Evolutionary conservation across 2,113 vertebrate species (phyloP).

Genomic region (Pteronura brasiliensis): DNA sequence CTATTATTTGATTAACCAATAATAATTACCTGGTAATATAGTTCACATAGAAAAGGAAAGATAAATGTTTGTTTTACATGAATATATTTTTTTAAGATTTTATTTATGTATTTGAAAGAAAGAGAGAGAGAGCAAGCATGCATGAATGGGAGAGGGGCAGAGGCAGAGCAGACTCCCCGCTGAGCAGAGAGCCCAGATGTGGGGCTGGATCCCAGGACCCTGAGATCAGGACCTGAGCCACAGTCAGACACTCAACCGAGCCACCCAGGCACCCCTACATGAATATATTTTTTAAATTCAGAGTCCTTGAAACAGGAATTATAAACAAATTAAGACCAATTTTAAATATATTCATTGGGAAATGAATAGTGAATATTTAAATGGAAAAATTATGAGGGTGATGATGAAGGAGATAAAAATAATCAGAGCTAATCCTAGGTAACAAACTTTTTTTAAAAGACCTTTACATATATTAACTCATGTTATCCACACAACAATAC

Average conservation of each 20-base stretch:
- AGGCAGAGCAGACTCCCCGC: too few species aligned
- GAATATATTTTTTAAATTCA: not conserved
- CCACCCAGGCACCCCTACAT: too few species aligned
- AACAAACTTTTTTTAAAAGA: not conserved
- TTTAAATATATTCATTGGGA: not conserved
- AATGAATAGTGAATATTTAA: not conserved
- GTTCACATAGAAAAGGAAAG: not conserved
- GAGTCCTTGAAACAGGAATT: not conserved
- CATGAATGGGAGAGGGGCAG: too few species aligned
- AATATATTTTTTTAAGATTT: not conserved
- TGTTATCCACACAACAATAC: not conserved
- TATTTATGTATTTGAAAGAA: too few species aligned
- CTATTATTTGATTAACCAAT: not conserved
- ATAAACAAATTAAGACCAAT: not conserved
- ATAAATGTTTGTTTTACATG: not conserved
- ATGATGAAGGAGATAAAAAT: not conserved
- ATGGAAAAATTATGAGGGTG: not conserved
- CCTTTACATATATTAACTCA: not conserved
- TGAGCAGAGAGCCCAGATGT: too few species aligned
- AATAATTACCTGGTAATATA: not conserved
- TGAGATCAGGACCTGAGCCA: too few species aligned
- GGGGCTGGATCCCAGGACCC: too few species aligned
- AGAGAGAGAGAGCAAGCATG: too few species aligned
- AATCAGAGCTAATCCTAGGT: not conserved
- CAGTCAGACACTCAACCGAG: too few species aligned